phyloP scores from a whole-genome alignment of 2,888 invertebrate species.

The Heliconius hortense region DNA sequence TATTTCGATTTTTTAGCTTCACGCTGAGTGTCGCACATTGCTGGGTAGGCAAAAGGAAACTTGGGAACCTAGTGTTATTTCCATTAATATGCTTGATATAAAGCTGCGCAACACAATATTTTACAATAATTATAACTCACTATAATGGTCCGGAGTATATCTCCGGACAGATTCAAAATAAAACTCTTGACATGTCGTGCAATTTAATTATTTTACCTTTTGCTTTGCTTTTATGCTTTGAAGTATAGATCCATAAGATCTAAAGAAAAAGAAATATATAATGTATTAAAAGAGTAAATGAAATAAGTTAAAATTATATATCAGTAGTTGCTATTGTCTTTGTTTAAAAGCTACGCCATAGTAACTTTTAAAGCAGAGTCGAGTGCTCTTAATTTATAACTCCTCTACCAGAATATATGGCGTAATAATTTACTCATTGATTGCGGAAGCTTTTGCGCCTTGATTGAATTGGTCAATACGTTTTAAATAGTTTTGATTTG shows the following conservation, averaged over 20 bases:
- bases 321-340: background rate
- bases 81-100: no score
- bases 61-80: no score
- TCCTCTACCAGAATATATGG: background rate
- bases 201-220: background rate
- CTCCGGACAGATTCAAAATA: background rate
- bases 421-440: conserved; percentile 18
- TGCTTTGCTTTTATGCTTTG: no score
- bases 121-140: background rate
- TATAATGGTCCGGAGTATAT: no score
- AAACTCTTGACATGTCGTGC: background rate
- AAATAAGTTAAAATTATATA: background rate
- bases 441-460: conserved; percentile 26
- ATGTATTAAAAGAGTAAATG: background rate
- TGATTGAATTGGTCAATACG: conserved; percentile 16
- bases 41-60: no score
- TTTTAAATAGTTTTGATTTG: conserved; percentile 3
- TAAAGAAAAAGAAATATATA: background rate
- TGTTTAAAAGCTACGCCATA: background rate
- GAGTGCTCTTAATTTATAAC: conserved; percentile 15
- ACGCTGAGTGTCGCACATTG: no score
- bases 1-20: background rate
- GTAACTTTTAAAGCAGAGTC: background rate
- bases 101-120: background rate
- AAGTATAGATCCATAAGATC: no score